These are phyloP conservation scores for Eurystomus glaucurus DNA, from an alignment of 2,797 vertebrate genomes.

Conservation along the genomic window DNA sequence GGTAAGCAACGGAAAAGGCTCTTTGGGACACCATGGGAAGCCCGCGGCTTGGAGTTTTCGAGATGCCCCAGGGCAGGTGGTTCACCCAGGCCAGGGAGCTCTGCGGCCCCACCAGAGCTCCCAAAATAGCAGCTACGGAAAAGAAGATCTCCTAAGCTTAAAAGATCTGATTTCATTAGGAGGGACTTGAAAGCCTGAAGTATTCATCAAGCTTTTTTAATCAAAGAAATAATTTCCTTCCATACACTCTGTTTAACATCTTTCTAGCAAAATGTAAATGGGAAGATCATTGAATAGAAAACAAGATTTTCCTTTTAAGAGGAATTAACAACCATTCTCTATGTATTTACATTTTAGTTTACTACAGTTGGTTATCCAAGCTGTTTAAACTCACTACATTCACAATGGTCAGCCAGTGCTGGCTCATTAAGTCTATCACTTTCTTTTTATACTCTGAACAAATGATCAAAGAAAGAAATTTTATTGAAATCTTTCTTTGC, in stretches of 20 bases:
- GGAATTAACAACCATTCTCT: neutral
- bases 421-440: neutral
- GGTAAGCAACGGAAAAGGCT: neutral
- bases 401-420: neutral
- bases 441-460: neutral
- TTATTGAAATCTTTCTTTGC: neutral
- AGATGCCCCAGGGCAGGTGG: neutral
- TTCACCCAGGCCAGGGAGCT: neutral
- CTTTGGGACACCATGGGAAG: neutral
- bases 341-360: neutral
- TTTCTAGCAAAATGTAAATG: conserved; percentile 33
- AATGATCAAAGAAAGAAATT: neutral
- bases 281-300: conserved; percentile 10
- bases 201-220: conserved; percentile 43
- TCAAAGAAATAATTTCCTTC: conserved; percentile 54
- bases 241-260: neutral
- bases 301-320: neutral
- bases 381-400: neutral
- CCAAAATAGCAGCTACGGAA: neutral
- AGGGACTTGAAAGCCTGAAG: neutral
- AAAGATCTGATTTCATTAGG: neutral
- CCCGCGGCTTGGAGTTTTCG: rapidly evolving
- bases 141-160: neutral
- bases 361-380: neutral
- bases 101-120: neutral